phyloP scores from a whole-genome alignment of 2,797 vertebrate species.

The Pangasius mekongensis region DNA sequence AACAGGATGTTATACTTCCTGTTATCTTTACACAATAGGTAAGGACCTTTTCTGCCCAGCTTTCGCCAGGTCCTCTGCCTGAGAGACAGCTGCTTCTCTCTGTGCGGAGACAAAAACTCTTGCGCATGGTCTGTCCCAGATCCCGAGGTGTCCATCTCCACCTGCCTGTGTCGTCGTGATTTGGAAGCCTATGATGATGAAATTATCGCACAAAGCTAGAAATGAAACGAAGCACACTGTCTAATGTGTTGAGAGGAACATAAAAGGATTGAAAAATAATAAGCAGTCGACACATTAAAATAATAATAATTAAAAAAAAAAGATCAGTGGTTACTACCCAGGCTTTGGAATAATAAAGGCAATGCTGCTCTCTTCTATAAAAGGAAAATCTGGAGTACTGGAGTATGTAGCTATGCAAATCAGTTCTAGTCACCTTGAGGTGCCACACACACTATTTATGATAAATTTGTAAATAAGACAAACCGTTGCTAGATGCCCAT shows the following conservation, averaged over 20 bases:
- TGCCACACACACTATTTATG: not conserved
- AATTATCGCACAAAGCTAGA: not conserved
- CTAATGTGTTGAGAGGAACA: not conserved
- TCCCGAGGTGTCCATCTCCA: constrained; percentile 43
- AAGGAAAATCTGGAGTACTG: not conserved
- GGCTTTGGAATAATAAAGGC: not conserved
- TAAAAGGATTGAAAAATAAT: not conserved
- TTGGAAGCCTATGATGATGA: constrained; percentile 70
- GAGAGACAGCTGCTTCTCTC: constrained; percentile 48
- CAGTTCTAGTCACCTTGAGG: not conserved
- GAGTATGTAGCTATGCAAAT: not conserved
- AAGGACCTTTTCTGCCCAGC: constrained; percentile 50
- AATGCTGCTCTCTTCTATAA: not conserved
- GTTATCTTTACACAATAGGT: not conserved
- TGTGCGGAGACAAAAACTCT: not conserved
- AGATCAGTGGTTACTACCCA: not conserved
- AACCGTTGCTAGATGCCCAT: constrained; percentile 75
- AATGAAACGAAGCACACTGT: not conserved
- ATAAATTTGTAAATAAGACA: constrained; percentile 37
- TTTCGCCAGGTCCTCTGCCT: constrained; percentile 49
- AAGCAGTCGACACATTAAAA: not conserved
- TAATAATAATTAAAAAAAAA: not conserved
- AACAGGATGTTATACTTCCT: not conserved
- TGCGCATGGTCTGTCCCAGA: constrained; percentile 32
- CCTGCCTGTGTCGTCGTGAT: constrained; percentile 64